Evolutionary conservation across 2,888 invertebrate genomes (phyloP).

Genomic region (Cataglyphis altisquamis): DNA sequence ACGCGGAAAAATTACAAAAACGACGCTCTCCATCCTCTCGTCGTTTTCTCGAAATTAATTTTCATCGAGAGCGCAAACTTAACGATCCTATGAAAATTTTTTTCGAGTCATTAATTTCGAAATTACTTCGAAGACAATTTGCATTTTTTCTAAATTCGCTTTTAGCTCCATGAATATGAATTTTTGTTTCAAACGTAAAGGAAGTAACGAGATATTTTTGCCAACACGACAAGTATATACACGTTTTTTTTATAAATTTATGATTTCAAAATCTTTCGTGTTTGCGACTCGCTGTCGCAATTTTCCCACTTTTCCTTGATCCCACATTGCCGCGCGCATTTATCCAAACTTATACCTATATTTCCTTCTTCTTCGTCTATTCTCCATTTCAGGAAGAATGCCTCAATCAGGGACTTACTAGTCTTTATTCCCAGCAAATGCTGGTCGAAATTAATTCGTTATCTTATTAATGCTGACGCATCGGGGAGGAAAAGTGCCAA

Average conservation of each 20-base stretch:
- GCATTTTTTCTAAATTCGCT: background rate
- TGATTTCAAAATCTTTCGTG: background rate
- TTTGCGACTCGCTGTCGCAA: slow-evolving; percentile 9
- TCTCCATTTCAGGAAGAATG: background rate
- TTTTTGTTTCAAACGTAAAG: slow-evolving; percentile 6
- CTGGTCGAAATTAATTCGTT: slow-evolving; percentile 38
- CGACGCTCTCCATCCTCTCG: background rate
- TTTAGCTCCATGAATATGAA: background rate
- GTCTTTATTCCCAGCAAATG: slow-evolving; percentile 26
- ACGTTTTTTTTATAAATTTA: background rate
- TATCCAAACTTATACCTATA: background rate
- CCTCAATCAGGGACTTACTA: slow-evolving; percentile 14
- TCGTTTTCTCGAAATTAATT: background rate
- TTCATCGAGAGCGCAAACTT: background rate
- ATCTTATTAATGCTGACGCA: slow-evolving; percentile 1
- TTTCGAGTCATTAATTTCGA: background rate
- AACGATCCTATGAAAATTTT: background rate
- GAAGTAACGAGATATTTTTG: background rate
- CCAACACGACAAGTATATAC: background rate
- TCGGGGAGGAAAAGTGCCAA: slow-evolving; percentile 41
- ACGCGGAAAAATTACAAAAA: background rate
- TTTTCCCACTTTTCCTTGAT: background rate
- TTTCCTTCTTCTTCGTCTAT: background rate
- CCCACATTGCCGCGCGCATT: background rate
- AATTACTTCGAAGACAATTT: slow-evolving; percentile 6